Evolutionary conservation across 1,140 invertebrate species (phyloP).

Genomic region (Patella vulgata): DNA sequence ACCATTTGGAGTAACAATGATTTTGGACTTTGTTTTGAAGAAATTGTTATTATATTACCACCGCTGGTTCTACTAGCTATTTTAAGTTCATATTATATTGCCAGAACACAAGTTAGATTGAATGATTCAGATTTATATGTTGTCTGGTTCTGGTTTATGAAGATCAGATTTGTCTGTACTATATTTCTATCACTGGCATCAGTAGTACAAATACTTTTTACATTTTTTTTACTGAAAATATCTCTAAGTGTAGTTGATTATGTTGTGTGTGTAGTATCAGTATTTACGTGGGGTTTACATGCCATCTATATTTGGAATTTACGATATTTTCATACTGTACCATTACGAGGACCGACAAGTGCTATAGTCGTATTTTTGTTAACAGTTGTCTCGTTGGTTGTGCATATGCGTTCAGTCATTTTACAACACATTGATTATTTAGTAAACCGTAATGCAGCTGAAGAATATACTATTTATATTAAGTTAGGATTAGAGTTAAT

Average conservation of each 20-base stretch:
- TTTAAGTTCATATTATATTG: conserved; percentile 80
- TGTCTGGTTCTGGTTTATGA: conserved; percentile 58
- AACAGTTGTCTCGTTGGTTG: conserved; percentile 72
- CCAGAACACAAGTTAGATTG: conserved; percentile 70
- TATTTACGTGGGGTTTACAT: conserved; percentile 82
- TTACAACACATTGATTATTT: conserved; percentile 32
- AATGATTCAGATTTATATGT: conserved; percentile 72
- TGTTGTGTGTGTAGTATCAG: conserved; percentile 75
- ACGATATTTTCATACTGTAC: conserved; percentile 71
- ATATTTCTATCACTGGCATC: conserved; percentile 72
- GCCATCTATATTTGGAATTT: conserved; percentile 78
- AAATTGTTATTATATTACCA: conserved; percentile 75
- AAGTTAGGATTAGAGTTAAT: conserved; percentile 47
- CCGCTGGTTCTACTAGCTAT: conserved; percentile 74
- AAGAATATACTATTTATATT: conserved; percentile 53
- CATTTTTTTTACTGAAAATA: conserved; percentile 71
- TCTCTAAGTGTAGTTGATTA: conserved; percentile 73
- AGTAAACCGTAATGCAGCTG: conserved; percentile 69
- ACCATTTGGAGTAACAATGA: conserved; percentile 67
- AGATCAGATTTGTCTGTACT: conserved; percentile 33
- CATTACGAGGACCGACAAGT: conserved; percentile 76
- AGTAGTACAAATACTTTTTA: conserved; percentile 73
- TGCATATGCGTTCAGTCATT: conserved; percentile 57
- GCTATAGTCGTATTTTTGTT: conserved; percentile 76
- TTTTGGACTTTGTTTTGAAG: conserved; percentile 83